These are phyloP conservation scores for Garra rufa DNA, from an alignment of 2,113 vertebrate species.

Conservation along the genomic window DNA sequence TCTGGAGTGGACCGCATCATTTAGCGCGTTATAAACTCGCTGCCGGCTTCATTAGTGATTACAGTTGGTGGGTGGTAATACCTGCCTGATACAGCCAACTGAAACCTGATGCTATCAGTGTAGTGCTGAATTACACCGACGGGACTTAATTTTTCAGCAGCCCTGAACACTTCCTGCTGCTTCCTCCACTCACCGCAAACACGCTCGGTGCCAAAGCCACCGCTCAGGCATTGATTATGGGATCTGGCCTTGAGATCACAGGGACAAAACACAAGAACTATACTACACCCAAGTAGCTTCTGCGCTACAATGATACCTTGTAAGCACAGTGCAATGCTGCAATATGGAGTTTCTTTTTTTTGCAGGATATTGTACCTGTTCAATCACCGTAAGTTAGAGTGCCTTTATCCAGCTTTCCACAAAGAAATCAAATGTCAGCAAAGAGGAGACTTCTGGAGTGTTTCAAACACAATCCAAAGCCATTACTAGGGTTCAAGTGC, in stretches of 20 bases:
- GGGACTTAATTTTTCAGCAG: slow-evolving; percentile 74
- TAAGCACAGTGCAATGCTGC: slow-evolving; percentile 1
- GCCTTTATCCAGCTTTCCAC: slow-evolving; percentile 27
- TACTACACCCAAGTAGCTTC: slow-evolving; percentile 1
- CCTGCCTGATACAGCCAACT: slow-evolving; percentile 73
- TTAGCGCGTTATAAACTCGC: slow-evolving; percentile 82
- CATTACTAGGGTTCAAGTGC: slow-evolving; percentile 30
- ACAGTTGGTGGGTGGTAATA: slow-evolving; percentile 80
- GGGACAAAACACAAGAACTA: background rate
- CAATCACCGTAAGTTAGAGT: slow-evolving; percentile 15
- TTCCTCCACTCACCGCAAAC: slow-evolving; percentile 67
- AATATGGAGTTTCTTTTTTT: background rate
- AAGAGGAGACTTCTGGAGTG: slow-evolving; percentile 16
- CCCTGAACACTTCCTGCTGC: slow-evolving; percentile 62
- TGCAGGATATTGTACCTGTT: background rate
- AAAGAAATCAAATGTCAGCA: slow-evolving; percentile 40
- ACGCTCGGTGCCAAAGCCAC: slow-evolving; percentile 55
- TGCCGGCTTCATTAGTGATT: slow-evolving; percentile 81
- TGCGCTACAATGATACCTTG: slow-evolving; percentile 4
- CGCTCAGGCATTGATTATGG: slow-evolving; percentile 39
- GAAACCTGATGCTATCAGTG: slow-evolving; percentile 75
- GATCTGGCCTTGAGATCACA: slow-evolving; percentile 25
- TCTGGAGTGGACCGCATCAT: slow-evolving; percentile 81
- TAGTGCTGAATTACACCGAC: slow-evolving; percentile 71
- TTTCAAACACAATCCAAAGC: slow-evolving; percentile 31